Percentiles rank a stretch among this genome's conserved stretches.
These are phyloP conservation scores for Hydrophis major DNA, from an alignment of 2,797 vertebrate species.

Conservation along the genomic window DNA sequence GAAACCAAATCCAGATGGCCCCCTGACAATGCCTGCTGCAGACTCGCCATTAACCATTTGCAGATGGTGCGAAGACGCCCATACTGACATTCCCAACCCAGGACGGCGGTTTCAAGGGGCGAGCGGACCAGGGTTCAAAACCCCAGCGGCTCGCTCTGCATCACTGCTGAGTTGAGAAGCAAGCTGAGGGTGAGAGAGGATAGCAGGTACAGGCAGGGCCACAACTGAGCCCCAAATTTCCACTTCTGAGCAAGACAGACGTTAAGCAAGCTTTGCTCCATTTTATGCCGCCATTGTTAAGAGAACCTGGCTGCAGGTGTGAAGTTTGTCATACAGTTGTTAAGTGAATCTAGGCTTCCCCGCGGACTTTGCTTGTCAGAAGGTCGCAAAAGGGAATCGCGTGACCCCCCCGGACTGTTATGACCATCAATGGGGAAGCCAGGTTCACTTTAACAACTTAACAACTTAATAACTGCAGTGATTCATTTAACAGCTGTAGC, in stretches of 20 bases:
- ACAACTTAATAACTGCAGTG: neutral
- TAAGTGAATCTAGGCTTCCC: neutral
- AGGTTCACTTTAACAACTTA: neutral
- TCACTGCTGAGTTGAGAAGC: neutral
- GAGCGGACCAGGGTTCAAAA: constrained; percentile 14
- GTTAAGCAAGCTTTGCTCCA: neutral
- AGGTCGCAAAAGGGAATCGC: neutral
- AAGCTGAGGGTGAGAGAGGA: neutral
- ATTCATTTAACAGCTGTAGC: neutral
- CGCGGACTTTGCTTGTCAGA: neutral
- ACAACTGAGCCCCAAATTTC: no score
- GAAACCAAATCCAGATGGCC: constrained; percentile 73
- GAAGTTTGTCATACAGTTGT: neutral
- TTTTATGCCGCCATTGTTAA: neutral
- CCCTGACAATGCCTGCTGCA: constrained; percentile 45
- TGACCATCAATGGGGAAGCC: neutral
- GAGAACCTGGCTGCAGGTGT: neutral
- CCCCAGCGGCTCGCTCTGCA: neutral
- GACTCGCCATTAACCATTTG: constrained; percentile 61
- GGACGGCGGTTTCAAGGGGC: constrained; percentile 2
- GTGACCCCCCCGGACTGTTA: neutral
- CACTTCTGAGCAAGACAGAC: neutral
- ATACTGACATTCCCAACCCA: constrained; percentile 41
- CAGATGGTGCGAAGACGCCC: constrained; percentile 50
- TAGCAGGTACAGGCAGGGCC: neutral